Base-by-base conservation (phyloP, 37 sponge, comb jelly and placozoan species). In the Ianthella basta region DNA sequence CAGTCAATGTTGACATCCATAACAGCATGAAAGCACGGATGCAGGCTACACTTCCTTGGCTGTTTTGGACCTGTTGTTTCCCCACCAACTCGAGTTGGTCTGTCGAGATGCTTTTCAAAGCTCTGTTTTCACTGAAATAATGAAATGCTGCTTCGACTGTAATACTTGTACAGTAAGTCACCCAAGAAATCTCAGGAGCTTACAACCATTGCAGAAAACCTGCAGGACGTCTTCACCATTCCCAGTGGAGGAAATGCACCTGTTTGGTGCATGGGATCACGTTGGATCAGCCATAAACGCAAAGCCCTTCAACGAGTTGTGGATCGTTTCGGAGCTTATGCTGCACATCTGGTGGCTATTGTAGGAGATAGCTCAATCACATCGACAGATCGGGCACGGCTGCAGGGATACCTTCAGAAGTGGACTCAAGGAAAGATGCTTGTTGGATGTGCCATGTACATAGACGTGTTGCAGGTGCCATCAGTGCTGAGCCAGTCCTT, bases 51-150 rank as follows among this genome's bases (percentile, higher is more conserved):
- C 68, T 75, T 25, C 81, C 91, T 35, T 91, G 91, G 87, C 25
- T 91, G 29, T 79, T 81, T 25, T 88, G 92, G 88, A 34, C 81
- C 8, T 91, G 91, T 87, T 86, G 87, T 79, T 91, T 56, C 78
- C 90, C 37, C 86, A 90, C 55, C 38, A 83, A 21, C 82, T 90
- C n/a, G 90, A 90, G 72, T 54, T 90, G 50, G 86, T 86, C 20
- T 90, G 78, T 40, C 86, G 86, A 30, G 68, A 90, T 82, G 83
- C 86, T 20, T 41, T 89, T 12, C 30, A 75, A 4, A 85, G 86
- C 24, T 10, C 56, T 0, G 59, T 85, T 3, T 89, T 89, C 37
- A 33, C n/a, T n/a, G n/a, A n/a, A n/a, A 57, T 20, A 19, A 57
- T 84, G 91, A 91, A 56, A 87, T 91, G 83, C 85, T 91, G 30